These are phyloP conservation scores for Chauna torquata DNA, from an alignment of 2,113 vertebrate genomes.

Conservation along the genomic window DNA sequence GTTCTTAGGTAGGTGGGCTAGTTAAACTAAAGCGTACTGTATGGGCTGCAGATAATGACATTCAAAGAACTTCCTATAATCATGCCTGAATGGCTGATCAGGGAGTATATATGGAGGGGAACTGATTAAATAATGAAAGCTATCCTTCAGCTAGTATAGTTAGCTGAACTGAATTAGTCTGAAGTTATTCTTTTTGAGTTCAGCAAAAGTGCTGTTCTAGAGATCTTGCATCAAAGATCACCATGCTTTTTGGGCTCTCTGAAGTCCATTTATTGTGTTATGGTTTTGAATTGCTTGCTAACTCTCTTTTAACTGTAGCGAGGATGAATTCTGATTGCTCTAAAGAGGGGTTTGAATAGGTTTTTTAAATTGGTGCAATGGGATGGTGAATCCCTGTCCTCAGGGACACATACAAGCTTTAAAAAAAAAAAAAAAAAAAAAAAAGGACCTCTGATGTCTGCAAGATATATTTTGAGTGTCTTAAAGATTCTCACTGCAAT, in stretches of 20 bases:
- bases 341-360: not conserved
- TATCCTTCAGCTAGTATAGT: not conserved
- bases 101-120: not conserved
- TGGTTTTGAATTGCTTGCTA: not conserved
- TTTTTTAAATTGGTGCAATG: not conserved
- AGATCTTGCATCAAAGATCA: not conserved
- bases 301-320: not conserved
- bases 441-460: not conserved
- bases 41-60: not conserved
- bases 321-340: not conserved
- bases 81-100: not conserved
- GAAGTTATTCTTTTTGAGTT: not conserved
- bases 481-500: not conserved
- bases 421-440: not conserved
- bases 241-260: not conserved
- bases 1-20: not conserved
- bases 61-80: not conserved
- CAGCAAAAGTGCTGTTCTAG: not conserved
- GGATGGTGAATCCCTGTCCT: not conserved
- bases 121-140: constrained; percentile 10
- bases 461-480: not conserved
- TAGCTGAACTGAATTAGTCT: not conserved
- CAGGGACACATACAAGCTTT: not conserved
- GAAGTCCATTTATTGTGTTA: not conserved
- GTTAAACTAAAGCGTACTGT: not conserved